Conservation (phyloP, 2,113 vertebrate species). For the Corythornis vintsioides region DNA sequence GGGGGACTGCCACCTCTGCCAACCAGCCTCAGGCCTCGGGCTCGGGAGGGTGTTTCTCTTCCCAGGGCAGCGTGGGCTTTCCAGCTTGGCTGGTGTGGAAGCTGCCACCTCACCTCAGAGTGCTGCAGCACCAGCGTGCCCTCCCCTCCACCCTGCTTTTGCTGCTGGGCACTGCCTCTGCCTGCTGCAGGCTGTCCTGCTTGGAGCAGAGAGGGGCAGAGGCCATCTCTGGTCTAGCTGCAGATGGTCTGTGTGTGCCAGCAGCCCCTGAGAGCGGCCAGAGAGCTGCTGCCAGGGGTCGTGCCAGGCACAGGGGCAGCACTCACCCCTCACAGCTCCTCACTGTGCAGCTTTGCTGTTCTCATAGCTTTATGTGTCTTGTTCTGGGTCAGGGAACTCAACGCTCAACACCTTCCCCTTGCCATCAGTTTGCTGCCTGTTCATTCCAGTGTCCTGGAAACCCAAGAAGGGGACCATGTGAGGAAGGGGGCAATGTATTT, state of each 20-base stretch:
- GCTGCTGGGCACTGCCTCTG: not conserved
- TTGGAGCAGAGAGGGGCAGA: not conserved
- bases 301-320: not conserved
- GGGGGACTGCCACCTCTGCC: not conserved
- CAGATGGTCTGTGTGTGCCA: not conserved
- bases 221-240: not conserved
- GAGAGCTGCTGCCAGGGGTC: not conserved
- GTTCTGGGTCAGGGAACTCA: constrained; percentile 47
- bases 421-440: constrained; percentile 59
- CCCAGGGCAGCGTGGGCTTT: not conserved
- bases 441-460: constrained; percentile 62
- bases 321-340: not conserved
- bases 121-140: not conserved
- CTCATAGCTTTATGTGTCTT: constrained; percentile 53
- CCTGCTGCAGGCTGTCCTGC: not conserved
- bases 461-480: constrained; percentile 38
- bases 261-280: not conserved
- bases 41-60: not conserved
- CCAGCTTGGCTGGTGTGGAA: not conserved
- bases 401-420: constrained; percentile 11
- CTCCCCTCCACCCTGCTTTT: not conserved
- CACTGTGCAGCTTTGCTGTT: constrained; percentile 32
- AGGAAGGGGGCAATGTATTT: not conserved
- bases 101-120: not conserved
- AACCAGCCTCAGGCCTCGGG: not conserved